Evolutionary conservation across 2,113 vertebrate species (phyloP).

Genomic region (Cyphomyrus plagiostoma): DNA sequence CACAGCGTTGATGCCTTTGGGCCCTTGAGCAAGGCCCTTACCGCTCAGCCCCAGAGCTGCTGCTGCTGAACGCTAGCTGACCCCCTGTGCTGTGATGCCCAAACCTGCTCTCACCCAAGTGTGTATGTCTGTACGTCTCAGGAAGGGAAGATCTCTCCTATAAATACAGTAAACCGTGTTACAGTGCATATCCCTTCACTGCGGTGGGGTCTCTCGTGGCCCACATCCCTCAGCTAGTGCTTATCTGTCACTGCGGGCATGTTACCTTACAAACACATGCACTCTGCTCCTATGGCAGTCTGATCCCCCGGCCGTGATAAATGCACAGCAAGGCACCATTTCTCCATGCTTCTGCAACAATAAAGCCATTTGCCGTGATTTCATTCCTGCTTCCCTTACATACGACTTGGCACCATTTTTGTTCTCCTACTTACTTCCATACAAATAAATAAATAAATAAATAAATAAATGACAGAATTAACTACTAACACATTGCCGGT

Average conservation of each 20-base stretch:
- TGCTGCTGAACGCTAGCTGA: neutral
- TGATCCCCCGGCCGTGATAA: neutral
- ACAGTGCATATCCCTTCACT: neutral
- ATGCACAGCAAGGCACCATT: neutral
- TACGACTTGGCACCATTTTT: neutral
- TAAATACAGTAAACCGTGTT: neutral
- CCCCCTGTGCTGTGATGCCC: neutral
- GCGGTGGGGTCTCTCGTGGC: neutral
- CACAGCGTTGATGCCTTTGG: neutral
- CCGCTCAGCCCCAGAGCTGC: neutral
- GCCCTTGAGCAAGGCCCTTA: neutral
- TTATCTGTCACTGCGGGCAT: neutral
- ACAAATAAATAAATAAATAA: neutral
- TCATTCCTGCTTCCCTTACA: neutral
- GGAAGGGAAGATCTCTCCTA: neutral
- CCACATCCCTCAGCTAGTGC: neutral
- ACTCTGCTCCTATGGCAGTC: neutral
- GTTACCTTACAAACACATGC: neutral
- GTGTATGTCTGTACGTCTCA: neutral
- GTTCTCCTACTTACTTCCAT: neutral
- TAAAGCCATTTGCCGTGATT: neutral
- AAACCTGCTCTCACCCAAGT: neutral
- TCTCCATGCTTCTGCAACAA: neutral
- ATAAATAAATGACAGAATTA: neutral
- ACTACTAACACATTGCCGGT: neutral